Conservation (phyloP, 2,888 invertebrate genomes). For the Dicranocentrus wangi region DNA sequence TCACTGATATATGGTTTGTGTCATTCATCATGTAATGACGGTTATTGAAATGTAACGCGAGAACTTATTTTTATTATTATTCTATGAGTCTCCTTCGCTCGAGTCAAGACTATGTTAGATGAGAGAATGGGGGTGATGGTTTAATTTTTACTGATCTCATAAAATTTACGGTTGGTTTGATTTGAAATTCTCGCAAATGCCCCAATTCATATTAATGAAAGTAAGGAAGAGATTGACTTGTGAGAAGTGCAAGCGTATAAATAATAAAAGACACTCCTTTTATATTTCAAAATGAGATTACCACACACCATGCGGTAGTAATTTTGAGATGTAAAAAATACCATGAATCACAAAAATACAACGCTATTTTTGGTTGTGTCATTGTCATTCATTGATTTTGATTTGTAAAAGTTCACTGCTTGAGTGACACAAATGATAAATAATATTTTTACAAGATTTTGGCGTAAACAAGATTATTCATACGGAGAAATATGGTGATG, state of each 20-base stretch:
- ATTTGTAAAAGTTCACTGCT: not conserved
- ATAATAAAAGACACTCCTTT: no score
- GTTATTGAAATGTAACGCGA: no score
- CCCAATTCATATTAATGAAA: no score
- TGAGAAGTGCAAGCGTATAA: no score
- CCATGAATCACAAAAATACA: constrained; percentile 10
- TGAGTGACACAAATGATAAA: not conserved
- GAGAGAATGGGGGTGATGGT: not conserved
- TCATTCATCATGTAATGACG: no score
- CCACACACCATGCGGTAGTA: not conserved
- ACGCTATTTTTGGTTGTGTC: constrained; percentile 32
- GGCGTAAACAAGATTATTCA: not conserved
- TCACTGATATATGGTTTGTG: no score
- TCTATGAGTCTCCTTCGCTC: not conserved
- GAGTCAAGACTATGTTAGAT: not conserved
- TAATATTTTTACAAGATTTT: not conserved
- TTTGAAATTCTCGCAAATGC: no score
- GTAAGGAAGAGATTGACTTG: no score
- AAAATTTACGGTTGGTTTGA: no score
- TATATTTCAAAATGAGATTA: no score
- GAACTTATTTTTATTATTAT: not conserved
- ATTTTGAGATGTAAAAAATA: not conserved
- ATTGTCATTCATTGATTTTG: constrained; percentile 20
- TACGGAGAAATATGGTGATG: no score
- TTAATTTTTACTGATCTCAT: no score